A percentile compares a stretch with the other conserved stretches of the same genome.
Conservation (phyloP, 2,113 vertebrate species). For the Thalassarche chlororhynchos region DNA sequence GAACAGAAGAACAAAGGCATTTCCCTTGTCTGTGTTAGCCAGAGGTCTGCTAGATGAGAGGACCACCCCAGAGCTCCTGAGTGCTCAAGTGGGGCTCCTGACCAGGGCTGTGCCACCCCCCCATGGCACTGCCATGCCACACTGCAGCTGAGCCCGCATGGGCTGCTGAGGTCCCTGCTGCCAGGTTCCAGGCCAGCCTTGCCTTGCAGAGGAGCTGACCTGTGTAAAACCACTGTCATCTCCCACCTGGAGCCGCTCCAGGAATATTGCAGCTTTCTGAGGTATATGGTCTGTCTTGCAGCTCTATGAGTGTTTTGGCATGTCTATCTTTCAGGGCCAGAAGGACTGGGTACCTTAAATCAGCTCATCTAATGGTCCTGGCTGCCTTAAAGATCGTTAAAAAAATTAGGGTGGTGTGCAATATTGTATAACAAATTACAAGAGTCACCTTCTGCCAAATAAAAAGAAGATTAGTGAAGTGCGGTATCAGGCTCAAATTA, state of each 20-base stretch:
- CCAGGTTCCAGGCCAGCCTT: background rate
- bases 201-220: background rate
- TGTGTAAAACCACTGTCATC: background rate
- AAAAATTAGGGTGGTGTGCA: background rate
- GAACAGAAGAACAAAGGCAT: background rate
- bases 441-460: background rate
- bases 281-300: background rate
- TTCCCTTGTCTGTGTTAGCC: background rate
- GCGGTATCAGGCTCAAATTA: background rate
- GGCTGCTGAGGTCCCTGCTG: background rate
- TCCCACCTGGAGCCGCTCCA: background rate
- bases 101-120: background rate
- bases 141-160: rapidly evolving
- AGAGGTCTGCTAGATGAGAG: background rate
- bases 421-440: background rate
- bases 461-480: background rate
- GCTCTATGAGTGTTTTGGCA: background rate
- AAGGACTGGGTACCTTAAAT: background rate
- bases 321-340: background rate
- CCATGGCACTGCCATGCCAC: background rate
- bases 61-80: background rate
- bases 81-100: background rate
- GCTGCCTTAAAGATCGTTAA: background rate
- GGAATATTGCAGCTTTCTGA: background rate
- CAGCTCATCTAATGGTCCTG: background rate